phyloP scores from a whole-genome alignment of 2,797 vertebrate genomes.

The Eptatretus atami region DNA sequence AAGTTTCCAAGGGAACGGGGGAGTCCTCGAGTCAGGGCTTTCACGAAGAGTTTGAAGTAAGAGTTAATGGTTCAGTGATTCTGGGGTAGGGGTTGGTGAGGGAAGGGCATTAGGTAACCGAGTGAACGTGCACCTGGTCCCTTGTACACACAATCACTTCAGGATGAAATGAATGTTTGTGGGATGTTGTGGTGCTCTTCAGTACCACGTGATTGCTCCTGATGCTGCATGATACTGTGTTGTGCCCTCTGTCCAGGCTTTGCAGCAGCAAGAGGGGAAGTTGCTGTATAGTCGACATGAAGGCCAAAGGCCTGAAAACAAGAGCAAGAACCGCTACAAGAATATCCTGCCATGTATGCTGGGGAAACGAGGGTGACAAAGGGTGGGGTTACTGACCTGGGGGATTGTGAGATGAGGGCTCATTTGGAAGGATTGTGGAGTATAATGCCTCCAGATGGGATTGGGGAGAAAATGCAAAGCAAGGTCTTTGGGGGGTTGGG shows the following conservation, averaged over 20 bases:
- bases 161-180: too few species aligned
- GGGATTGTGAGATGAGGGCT: neutral
- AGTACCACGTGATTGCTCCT: too few species aligned
- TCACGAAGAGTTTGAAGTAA: slow-evolving; percentile 94
- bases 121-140: too few species aligned
- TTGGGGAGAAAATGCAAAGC: too few species aligned
- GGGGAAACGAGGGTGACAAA: neutral
- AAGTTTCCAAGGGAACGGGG: slow-evolving; percentile 27
- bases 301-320: slow-evolving; percentile 76
- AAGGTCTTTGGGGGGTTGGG: too few species aligned
- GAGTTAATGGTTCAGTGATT: slow-evolving; percentile 7
- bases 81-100: slow-evolving; percentile 4
- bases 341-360: slow-evolving; percentile 82
- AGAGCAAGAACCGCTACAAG: slow-evolving; percentile 91
- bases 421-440: neutral
- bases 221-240: too few species aligned
- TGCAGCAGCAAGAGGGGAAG: slow-evolving; percentile 70
- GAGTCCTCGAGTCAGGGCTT: slow-evolving; percentile 20
- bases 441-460: neutral
- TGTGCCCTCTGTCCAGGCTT: slow-evolving; percentile 18
- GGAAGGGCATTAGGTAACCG: neutral
- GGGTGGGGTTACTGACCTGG: neutral
- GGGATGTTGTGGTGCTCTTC: too few species aligned
- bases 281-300: slow-evolving; percentile 53
- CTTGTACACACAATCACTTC: too few species aligned